phyloP scores from a whole-genome alignment of 2,797 vertebrate genomes.

The Malacoctenus gilli region DNA sequence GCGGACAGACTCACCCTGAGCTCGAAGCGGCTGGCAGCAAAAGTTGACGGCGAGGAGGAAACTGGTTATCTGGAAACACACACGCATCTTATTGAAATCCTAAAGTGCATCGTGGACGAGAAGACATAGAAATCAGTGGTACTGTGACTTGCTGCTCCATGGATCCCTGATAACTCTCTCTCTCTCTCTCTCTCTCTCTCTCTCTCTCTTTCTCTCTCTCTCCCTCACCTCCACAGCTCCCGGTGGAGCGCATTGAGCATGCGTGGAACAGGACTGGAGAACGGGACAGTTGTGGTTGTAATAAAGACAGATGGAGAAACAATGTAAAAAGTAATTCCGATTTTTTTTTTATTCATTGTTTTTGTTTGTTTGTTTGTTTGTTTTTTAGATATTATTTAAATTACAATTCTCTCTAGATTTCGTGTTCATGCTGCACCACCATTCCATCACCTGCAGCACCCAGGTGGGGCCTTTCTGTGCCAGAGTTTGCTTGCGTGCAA shows the following conservation, averaged over 20 bases:
- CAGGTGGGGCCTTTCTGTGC: too few relatives aligned
- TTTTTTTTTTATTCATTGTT: too few relatives aligned
- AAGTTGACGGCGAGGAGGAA: constrained; percentile 78
- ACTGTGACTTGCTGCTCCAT: constrained; percentile 75
- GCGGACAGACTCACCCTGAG: constrained; percentile 81
- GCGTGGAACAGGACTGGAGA: constrained; percentile 47
- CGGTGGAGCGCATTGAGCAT: constrained; percentile 28
- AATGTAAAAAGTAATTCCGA: too few relatives aligned
- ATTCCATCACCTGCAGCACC: too few relatives aligned
- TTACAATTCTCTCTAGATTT: too few relatives aligned
- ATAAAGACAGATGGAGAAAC: too few relatives aligned
- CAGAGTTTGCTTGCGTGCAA: too few relatives aligned
- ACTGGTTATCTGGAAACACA: constrained; percentile 77
- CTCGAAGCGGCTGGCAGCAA: constrained; percentile 64
- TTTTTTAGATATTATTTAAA: too few relatives aligned
- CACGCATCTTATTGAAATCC: constrained; percentile 84
- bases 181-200: constrained; percentile 51
- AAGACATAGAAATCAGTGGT: constrained; percentile 65
- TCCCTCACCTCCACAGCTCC: constrained; percentile 18
- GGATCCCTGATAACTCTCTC: constrained; percentile 54
- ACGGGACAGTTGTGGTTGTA: too few relatives aligned
- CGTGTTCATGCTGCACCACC: too few relatives aligned
- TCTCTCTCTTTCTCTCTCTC: constrained; percentile 49
- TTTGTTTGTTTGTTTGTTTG: too few relatives aligned
- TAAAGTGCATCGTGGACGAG: constrained; percentile 82